phyloP scores from a whole-genome alignment of 37 sponge, comb jelly and placozoan genomes.

The Agelas oroides region DNA sequence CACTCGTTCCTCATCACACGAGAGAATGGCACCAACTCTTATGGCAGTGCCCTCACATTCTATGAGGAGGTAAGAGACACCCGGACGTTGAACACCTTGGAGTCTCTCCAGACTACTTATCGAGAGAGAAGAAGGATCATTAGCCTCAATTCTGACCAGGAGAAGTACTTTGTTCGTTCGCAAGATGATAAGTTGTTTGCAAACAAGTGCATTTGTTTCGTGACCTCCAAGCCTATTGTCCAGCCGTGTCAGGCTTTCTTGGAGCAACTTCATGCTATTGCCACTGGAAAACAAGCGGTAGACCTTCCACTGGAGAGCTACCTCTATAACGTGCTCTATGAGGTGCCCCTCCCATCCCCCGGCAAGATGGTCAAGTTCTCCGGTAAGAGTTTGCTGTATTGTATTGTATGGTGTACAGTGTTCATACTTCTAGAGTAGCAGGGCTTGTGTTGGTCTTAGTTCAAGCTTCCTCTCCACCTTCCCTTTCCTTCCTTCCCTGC shows the following conservation, averaged over 20 bases:
- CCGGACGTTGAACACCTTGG: slow-evolving; percentile 34
- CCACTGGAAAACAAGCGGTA: slow-evolving; percentile 11
- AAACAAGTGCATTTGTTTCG: slow-evolving; percentile 70
- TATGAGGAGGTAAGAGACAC: slow-evolving; percentile 52
- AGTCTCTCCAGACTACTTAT: slow-evolving; percentile 55
- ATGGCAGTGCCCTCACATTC: slow-evolving; percentile 79
- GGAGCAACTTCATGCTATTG: slow-evolving; percentile 65
- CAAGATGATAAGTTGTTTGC: slow-evolving; percentile 45
- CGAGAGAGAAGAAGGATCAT: background rate
- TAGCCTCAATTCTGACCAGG: slow-evolving; percentile 7
- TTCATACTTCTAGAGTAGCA: no score
- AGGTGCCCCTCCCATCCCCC: slow-evolving; percentile 73
- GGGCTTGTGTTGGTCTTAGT: no score
- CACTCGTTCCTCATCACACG: slow-evolving; percentile 90
- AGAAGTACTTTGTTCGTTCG: slow-evolving; percentile 7
- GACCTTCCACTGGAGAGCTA: slow-evolving; percentile 83
- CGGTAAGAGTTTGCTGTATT: slow-evolving; percentile 3
- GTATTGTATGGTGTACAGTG: no score
- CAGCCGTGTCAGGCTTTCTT: slow-evolving; percentile 53
- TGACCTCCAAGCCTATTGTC: slow-evolving; percentile 64
- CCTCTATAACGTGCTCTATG: slow-evolving; percentile 82
- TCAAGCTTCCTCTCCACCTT: no score
- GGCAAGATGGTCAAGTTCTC: slow-evolving; percentile 69
- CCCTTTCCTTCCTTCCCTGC: no score
- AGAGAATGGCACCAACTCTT: slow-evolving; percentile 80